Evolutionary conservation across 2,797 vertebrate species (phyloP).

Genomic region (Pangasius djambal): DNA sequence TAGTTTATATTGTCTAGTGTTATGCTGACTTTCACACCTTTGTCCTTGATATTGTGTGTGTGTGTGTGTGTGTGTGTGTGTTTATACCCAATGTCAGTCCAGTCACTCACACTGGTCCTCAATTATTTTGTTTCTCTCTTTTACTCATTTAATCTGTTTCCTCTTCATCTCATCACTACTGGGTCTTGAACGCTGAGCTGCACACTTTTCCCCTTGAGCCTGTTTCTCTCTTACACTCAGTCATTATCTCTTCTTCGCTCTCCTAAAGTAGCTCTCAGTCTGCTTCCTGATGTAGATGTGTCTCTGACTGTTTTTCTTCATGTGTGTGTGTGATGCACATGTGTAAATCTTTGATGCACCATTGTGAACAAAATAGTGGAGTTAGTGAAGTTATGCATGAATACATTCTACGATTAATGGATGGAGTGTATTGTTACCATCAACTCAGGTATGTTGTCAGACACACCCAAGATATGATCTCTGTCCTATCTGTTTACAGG

Average conservation of each 20-base stretch:
- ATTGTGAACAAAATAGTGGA: constrained; percentile 9
- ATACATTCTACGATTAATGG: not conserved
- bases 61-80: not conserved
- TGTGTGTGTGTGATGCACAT: not conserved
- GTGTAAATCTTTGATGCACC: not conserved
- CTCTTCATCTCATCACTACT: constrained; percentile 3
- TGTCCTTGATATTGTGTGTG: not conserved
- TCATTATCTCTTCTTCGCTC: constrained; percentile 15
- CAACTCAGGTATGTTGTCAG: not conserved
- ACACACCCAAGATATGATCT: constrained; percentile 22
- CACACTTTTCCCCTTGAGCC: not conserved
- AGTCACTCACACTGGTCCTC: not conserved
- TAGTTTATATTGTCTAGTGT: not conserved
- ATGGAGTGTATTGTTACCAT: constrained; percentile 17
- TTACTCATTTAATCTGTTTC: not conserved
- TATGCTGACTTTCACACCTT: not conserved
- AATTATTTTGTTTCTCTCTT: not conserved
- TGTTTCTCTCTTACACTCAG: constrained; percentile 4
- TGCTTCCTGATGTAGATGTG: constrained; percentile 2
- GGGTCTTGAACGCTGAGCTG: not conserved
- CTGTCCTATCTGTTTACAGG: constrained; percentile 65
- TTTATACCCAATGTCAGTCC: not conserved
- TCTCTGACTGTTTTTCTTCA: not conserved
- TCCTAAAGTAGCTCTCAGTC: constrained; percentile 5
- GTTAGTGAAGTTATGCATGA: constrained; percentile 22